Base-by-base conservation (phyloP, 2,888 invertebrate genomes). In the Trissolcus brochymenae region DNA sequence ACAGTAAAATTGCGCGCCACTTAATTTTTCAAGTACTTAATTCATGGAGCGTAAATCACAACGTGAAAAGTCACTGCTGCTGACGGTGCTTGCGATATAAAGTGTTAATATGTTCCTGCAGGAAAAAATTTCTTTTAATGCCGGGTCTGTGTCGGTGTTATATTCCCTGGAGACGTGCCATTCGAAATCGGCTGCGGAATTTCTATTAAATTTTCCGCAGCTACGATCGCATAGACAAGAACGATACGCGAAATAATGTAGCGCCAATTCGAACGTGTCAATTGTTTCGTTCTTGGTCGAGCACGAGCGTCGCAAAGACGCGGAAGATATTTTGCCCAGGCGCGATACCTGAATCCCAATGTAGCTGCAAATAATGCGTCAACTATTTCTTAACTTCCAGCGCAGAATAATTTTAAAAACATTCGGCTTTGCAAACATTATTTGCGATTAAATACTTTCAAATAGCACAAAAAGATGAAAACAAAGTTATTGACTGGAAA, bases 71-170 rank as follows among this genome's bases (percentile, higher is more conserved):
- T 78, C 60, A 65, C 73, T 72, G 59, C 41, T 66, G 66, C 76
- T 67, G 73, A 72, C 68, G 68, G 46, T 67, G 54, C 60, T 41
- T 41, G 53, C 61, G 55, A 61, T 65, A 68, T 72, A 72, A 72
- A 72, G 77, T 60, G 64, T 65, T 77, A 72, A 77, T 72, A 67
- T 68, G 67, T 62, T 60, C 64, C 72, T 50, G 64, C 35, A 43
- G 35, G 35, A 73, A 77, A 73, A 60, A 77, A 77, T 73, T 72
- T 72, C 76, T 62, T 68, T 68, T 72, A 25, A 62, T 29, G 51
- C 35, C 76, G 76, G 76, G 72, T 77, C 76, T 72, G 72, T 77
- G 72, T 59, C 46, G 62, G 72, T 64, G 25, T 77, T 77, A 68
- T 72, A 67, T 64, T 67, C 72, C 25, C 57, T 41, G 53, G 66